A percentile compares a stretch with the other conserved stretches of the same genome.
Conservation (phyloP, 2,113 vertebrate species). For the Phylloscopus trochiloides region DNA sequence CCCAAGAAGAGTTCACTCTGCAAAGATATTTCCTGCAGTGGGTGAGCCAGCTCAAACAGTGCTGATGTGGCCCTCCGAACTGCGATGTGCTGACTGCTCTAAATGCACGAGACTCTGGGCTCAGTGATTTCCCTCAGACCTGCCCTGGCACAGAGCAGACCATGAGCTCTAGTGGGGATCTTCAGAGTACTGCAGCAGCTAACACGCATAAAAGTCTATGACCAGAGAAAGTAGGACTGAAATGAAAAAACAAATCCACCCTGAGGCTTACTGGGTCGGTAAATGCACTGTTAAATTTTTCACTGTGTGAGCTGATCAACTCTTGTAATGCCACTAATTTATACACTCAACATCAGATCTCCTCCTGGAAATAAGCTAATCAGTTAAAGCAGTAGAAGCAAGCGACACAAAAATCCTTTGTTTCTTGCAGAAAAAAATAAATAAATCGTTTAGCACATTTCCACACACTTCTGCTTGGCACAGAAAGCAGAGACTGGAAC, state of each 20-base stretch:
- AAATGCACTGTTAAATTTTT: neutral
- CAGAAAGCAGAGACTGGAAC: neutral
- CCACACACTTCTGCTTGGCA: constrained; percentile 11
- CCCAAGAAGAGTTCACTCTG: neutral
- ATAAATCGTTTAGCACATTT: neutral
- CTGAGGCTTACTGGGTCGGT: neutral
- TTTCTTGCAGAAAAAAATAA: neutral
- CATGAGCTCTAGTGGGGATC: neutral
- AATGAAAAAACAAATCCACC: neutral
- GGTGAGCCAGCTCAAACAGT: constrained; percentile 15
- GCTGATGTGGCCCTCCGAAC: constrained; percentile 46
- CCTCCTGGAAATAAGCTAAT: neutral
- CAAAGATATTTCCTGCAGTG: constrained; percentile 38
- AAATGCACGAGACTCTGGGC: neutral
- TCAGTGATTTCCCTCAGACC: neutral
- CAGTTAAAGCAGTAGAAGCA: neutral
- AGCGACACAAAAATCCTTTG: neutral
- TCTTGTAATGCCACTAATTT: neutral
- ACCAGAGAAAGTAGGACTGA: neutral
- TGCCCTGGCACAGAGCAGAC: neutral
- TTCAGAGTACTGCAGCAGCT: neutral
- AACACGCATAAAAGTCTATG: rapidly evolving
- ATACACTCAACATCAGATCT: neutral
- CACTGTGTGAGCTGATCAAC: neutral
- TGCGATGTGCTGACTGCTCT: neutral